phyloP scores from a whole-genome alignment of 2,113 vertebrate genomes.

The Crocuta crocuta region DNA sequence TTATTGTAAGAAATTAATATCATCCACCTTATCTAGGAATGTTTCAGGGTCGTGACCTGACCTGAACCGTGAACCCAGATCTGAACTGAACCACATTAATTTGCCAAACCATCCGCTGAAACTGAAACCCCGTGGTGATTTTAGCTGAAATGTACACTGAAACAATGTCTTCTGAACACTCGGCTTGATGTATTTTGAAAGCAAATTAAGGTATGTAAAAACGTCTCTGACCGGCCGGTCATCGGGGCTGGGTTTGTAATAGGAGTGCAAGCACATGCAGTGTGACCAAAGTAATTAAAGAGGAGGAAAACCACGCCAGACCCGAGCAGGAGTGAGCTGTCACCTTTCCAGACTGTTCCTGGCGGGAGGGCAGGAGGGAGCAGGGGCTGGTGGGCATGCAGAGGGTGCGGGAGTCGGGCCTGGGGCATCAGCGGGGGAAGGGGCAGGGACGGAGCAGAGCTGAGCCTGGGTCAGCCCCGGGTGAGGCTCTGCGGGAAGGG shows the following conservation, averaged over 20 bases:
- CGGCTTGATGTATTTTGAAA: neutral
- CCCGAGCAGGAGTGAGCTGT: neutral
- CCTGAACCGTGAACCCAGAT: slow-evolving; percentile 57
- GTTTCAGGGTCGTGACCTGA: slow-evolving; percentile 61
- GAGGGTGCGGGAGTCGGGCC: neutral
- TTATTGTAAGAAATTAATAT: slow-evolving; percentile 75
- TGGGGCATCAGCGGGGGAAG: no score
- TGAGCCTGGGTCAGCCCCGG: neutral
- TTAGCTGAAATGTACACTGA: slow-evolving; percentile 47
- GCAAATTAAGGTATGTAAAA: slow-evolving; percentile 35
- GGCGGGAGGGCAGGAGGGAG: accelerated
- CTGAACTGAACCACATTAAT: slow-evolving; percentile 54
- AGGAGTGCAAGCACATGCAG: slow-evolving; percentile 51
- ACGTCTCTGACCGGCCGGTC: neutral
- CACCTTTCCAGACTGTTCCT: neutral
- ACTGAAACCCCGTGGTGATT: slow-evolving; percentile 56
- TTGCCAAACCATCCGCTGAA: slow-evolving; percentile 51
- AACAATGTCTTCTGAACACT: neutral
- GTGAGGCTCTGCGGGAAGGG: neutral
- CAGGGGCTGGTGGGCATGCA: accelerated
- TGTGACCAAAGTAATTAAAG: slow-evolving; percentile 71
- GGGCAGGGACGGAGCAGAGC: accelerated
- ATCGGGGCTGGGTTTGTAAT: slow-evolving; percentile 19
- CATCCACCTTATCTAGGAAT: slow-evolving; percentile 75
- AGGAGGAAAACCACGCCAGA: slow-evolving; percentile 41